Percentiles rank a stretch among this genome's conserved stretches.
Evolutionary conservation across 2,797 vertebrate genomes (phyloP).

Genomic region (Prionace glauca): DNA sequence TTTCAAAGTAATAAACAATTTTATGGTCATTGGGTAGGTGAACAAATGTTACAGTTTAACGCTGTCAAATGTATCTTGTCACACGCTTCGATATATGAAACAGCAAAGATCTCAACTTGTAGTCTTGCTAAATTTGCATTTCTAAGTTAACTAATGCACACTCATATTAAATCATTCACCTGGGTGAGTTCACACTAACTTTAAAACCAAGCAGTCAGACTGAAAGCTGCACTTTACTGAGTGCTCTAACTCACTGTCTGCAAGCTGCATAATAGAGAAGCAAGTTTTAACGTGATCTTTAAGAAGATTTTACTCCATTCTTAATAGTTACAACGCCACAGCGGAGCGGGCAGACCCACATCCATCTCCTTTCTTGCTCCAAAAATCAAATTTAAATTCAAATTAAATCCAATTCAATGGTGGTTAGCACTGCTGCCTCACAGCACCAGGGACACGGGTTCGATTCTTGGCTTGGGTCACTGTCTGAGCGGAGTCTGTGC

Average conservation of each 20-base stretch:
- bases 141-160: not conserved
- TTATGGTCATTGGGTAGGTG: not conserved
- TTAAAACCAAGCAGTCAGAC: not conserved
- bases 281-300: no score
- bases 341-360: no score
- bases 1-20: not conserved
- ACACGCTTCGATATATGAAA: not conserved
- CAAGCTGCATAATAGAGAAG: not conserved
- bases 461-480: no score
- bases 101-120: not conserved
- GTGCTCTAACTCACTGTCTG: not conserved
- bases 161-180: not conserved
- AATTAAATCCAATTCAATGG: no score
- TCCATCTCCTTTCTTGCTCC: no score
- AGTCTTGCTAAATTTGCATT: not conserved
- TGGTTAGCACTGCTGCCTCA: no score
- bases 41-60: not conserved
- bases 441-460: no score
- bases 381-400: no score
- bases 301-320: no score
- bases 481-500: no score
- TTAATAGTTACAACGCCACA: no score
- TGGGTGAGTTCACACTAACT: not conserved
- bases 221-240: not conserved
- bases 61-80: not conserved